These are phyloP conservation scores for Tridacna gigas DNA, from an alignment of 2,888 invertebrate genomes.

Conservation along the genomic window DNA sequence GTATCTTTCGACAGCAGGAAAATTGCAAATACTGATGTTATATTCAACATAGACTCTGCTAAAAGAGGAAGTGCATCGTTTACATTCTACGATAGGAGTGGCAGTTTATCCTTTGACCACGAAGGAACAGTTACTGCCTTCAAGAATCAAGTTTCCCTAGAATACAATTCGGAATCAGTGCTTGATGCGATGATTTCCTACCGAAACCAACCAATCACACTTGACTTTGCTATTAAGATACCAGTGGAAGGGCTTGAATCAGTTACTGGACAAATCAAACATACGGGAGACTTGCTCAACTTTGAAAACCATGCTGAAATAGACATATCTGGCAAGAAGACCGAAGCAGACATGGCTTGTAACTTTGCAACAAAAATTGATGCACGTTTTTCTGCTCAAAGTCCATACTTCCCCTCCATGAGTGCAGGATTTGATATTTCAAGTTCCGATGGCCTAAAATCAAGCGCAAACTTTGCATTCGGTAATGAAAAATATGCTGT, in stretches of 20 bases:
- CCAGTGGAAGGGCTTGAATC: slow-evolving; percentile 15
- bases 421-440: slow-evolving; percentile 43
- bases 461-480: slow-evolving; percentile 24
- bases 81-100: slow-evolving; percentile 5
- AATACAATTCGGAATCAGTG: slow-evolving; percentile 25
- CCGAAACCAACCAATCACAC: neutral
- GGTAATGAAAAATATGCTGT: slow-evolving; percentile 36
- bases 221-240: neutral
- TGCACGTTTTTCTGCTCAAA: slow-evolving; percentile 35
- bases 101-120: slow-evolving; percentile 42
- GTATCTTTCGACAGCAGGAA: slow-evolving; percentile 32
- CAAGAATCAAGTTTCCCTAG: neutral
- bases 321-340: slow-evolving; percentile 41
- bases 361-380: slow-evolving; percentile 54
- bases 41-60: slow-evolving; percentile 35
- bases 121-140: slow-evolving; percentile 48
- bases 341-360: slow-evolving; percentile 63
- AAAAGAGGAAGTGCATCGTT: slow-evolving; percentile 6
- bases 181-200: slow-evolving; percentile 25
- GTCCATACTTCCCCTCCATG: slow-evolving; percentile 38
- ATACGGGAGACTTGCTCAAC: slow-evolving; percentile 36
- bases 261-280: slow-evolving; percentile 39
- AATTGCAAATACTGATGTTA: slow-evolving; percentile 55
- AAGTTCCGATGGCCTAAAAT: slow-evolving; percentile 26
- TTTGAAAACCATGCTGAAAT: slow-evolving; percentile 56